Conservation (phyloP, 2,888 invertebrate species). For the Leistus spinibarbis region DNA sequence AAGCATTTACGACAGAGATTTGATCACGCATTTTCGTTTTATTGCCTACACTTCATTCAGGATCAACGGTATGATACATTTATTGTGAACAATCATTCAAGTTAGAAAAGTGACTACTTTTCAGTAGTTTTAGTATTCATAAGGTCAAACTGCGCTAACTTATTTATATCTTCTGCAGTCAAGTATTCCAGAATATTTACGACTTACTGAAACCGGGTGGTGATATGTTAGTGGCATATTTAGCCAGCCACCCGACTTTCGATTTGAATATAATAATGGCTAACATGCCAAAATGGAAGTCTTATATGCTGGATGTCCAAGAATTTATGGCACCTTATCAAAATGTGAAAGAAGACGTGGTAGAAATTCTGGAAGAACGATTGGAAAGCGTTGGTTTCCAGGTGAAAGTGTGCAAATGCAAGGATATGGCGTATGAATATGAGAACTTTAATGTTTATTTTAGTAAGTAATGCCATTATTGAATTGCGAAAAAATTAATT, state of each 20-base stretch:
- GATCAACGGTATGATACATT: constrained; percentile 66
- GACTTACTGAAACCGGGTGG: constrained; percentile 71
- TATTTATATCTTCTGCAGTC: constrained; percentile 56
- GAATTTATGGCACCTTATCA: constrained; percentile 74
- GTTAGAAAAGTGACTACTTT: constrained; percentile 30
- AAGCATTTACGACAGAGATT: constrained; percentile 61
- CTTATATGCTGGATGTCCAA: constrained; percentile 69
- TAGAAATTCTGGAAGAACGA: constrained; percentile 61
- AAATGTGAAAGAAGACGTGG: constrained; percentile 64
- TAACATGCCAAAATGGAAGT: constrained; percentile 62
- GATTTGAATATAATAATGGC: constrained; percentile 70
- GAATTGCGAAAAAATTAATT: background rate
- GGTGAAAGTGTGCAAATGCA: constrained; percentile 64
- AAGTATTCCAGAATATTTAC: constrained; percentile 69
- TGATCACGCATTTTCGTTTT: constrained; percentile 76
- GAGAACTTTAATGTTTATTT: constrained; percentile 62
- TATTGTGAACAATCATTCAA: constrained; percentile 10
- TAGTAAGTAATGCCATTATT: too few species aligned
- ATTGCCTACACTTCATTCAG: constrained; percentile 80
- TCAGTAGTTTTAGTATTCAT: too few species aligned
- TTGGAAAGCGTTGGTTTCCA: constrained; percentile 67
- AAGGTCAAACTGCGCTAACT: too few species aligned
- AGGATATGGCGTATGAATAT: constrained; percentile 65
- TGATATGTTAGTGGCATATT: constrained; percentile 70
- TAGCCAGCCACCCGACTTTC: constrained; percentile 72